Evolutionary conservation across 2,797 vertebrate genomes (phyloP).

Genomic region (Micropoecilia bifurca): DNA sequence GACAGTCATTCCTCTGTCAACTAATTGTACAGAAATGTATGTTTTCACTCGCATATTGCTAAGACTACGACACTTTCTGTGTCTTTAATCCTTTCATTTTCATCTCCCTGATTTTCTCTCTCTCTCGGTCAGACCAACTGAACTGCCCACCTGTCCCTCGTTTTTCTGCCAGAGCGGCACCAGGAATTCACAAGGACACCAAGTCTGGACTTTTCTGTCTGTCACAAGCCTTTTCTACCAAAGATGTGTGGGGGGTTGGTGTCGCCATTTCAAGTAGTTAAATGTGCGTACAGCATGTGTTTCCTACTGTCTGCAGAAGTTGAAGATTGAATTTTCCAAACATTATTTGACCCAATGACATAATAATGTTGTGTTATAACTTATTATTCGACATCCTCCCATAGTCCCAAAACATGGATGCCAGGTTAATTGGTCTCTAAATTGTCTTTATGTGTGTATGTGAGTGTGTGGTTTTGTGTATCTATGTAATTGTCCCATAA

Average conservation of each 20-base stretch:
- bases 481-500: background rate
- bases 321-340: background rate
- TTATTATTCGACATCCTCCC: background rate
- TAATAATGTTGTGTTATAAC: background rate
- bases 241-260: background rate
- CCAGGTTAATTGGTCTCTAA: background rate
- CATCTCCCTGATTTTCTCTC: slow-evolving; percentile 8
- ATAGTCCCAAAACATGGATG: background rate
- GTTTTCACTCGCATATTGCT: background rate
- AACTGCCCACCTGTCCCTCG: slow-evolving; percentile 55
- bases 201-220: slow-evolving; percentile 30
- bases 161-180: slow-evolving; percentile 41
- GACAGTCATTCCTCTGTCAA: background rate
- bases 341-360: background rate
- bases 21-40: background rate
- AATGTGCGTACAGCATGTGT: background rate
- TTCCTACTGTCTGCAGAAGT: background rate
- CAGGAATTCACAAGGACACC: slow-evolving; percentile 33
- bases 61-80: background rate
- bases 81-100: slow-evolving; percentile 22
- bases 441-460: background rate
- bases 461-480: background rate
- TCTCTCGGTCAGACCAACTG: slow-evolving; percentile 24
- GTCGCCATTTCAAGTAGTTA: background rate
- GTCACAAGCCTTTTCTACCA: slow-evolving; percentile 5